phyloP scores from a whole-genome alignment of 2,888 invertebrate species.

The Pachymerium ferrugineum region DNA sequence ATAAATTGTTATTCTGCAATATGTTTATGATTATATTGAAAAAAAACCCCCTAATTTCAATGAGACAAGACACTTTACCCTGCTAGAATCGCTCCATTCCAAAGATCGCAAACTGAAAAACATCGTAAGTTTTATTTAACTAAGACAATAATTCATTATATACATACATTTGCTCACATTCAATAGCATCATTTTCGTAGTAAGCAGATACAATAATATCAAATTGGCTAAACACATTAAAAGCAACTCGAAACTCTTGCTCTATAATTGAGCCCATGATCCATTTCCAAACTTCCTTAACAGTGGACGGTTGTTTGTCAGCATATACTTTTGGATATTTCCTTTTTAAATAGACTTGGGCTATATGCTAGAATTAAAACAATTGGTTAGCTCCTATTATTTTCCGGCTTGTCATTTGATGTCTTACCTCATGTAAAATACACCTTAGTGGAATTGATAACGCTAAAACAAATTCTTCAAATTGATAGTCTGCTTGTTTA shows the following conservation, averaged over 20 bases:
- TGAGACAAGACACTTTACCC: too few species aligned
- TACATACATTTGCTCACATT: slow-evolving; percentile 56
- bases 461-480: slow-evolving; percentile 61
- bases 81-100: background rate
- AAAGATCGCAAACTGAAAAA: background rate
- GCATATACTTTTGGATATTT: slow-evolving; percentile 34
- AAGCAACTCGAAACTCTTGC: slow-evolving; percentile 47
- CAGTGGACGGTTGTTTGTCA: slow-evolving; percentile 42
- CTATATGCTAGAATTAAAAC: slow-evolving; percentile 28
- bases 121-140: background rate
- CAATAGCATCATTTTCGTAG: slow-evolving; percentile 55
- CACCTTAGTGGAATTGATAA: slow-evolving; percentile 65
- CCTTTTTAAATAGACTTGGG: slow-evolving; percentile 27
- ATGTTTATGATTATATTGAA: too few species aligned
- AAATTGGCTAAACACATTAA: slow-evolving; percentile 43
- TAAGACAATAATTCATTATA: background rate
- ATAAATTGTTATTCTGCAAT: too few species aligned
- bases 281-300: slow-evolving; percentile 78
- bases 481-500: slow-evolving; percentile 55
- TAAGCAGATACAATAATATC: slow-evolving; percentile 49
- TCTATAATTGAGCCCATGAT: slow-evolving; percentile 59
- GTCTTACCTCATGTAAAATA: slow-evolving; percentile 56
- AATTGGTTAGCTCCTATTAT: background rate
- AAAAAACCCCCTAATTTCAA: too few species aligned
- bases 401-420: background rate